Evolutionary conservation across 2,888 invertebrate genomes (phyloP).

Genomic region (Neoaliturus tenellus): DNA sequence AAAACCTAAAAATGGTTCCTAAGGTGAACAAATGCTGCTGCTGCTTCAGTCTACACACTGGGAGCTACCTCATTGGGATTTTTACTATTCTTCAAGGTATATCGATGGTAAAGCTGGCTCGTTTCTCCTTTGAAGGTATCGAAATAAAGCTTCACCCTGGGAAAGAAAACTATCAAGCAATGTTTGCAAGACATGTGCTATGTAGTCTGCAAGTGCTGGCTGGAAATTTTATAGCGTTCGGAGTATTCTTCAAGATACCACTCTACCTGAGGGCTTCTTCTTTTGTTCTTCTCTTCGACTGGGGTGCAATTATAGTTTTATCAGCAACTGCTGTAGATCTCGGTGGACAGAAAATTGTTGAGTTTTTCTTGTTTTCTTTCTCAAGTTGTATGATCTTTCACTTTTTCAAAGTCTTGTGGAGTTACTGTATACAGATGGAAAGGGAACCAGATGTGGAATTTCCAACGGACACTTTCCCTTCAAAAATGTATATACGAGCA

Average conservation of each 20-base stretch:
- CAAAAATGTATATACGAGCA: neutral
- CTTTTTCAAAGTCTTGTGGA: neutral
- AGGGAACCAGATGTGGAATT: neutral
- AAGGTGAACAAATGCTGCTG: neutral
- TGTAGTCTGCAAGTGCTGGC: neutral
- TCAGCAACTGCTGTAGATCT: neutral
- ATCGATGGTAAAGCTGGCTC: neutral
- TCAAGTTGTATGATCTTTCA: neutral
- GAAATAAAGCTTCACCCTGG: neutral
- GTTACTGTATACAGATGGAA: neutral
- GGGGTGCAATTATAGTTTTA: neutral
- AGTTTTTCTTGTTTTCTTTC: neutral
- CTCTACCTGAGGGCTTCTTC: neutral
- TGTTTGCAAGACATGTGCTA: neutral
- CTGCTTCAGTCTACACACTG: neutral
- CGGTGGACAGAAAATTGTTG: neutral
- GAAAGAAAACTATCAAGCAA: neutral
- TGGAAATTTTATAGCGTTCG: neutral
- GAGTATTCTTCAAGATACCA: neutral
- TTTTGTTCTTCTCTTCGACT: neutral
- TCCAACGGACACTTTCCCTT: neutral
- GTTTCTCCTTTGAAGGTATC: neutral
- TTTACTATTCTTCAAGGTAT: neutral
- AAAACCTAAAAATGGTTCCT: neutral
- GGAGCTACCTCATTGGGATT: neutral